Percentiles rank a stretch among this genome's conserved stretches.
Conservation (phyloP, 2,888 invertebrate species). For the Noctua comes region DNA sequence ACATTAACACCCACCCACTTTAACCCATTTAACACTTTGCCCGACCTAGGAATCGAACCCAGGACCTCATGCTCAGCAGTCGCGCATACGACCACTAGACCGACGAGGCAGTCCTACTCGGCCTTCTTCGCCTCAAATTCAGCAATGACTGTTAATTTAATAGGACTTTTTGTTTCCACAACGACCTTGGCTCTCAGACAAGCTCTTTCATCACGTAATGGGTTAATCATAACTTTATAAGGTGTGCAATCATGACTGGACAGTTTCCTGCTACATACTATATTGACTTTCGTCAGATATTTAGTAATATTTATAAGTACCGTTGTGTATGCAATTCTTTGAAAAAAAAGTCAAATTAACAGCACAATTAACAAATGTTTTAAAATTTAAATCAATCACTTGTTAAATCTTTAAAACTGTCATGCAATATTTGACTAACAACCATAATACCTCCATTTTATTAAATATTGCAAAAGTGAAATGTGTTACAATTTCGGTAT, state of each 20-base stretch:
- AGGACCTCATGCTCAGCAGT: too few relatives aligned
- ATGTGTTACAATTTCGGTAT: too few relatives aligned
- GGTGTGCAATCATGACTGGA: slow-evolving; percentile 42
- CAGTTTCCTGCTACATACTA: slow-evolving; percentile 10
- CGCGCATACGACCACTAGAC: too few relatives aligned
- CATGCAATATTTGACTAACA: too few relatives aligned
- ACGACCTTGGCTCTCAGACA: slow-evolving; percentile 23
- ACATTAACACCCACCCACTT: too few relatives aligned
- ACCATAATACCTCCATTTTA: too few relatives aligned
- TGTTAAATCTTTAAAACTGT: background rate
- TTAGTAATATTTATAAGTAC: background rate
- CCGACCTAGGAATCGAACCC: too few relatives aligned
- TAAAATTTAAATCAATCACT: background rate
- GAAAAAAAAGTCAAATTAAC: background rate
- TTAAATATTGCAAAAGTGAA: too few relatives aligned
- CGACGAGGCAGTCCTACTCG: too few relatives aligned
- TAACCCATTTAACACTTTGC: too few relatives aligned
- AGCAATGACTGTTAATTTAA: background rate
- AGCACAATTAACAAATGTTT: background rate
- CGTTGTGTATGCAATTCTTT: background rate
- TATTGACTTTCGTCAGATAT: slow-evolving; percentile 19
- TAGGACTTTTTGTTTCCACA: slow-evolving; percentile 22
- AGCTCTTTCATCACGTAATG: slow-evolving; percentile 22
- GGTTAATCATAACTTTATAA: slow-evolving; percentile 12
- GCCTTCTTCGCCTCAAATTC: background rate